phyloP scores from a whole-genome alignment of 1,140 invertebrate genomes.

The Gonatopus flavifemur region DNA sequence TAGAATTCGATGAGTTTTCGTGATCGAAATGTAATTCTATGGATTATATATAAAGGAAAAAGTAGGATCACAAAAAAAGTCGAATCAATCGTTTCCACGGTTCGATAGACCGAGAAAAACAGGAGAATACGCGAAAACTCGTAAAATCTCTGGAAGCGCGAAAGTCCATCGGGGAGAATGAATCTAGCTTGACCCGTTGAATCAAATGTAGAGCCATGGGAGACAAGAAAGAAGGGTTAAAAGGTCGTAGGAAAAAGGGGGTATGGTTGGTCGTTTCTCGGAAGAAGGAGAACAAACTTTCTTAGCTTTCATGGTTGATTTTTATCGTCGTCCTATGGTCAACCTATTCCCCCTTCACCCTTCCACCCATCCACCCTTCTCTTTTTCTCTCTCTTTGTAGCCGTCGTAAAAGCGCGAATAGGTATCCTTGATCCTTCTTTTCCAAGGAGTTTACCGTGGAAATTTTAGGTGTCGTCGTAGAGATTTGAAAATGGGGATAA shows the following conservation, averaged over 20 bases:
- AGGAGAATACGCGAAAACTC: not conserved
- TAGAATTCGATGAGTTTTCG: too few species aligned
- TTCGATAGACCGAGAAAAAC: not conserved
- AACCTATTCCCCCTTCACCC: not conserved
- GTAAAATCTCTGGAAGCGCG: too few species aligned
- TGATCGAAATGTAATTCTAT: too few species aligned
- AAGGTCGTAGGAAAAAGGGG: not conserved
- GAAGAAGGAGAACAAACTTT: conserved; percentile 23
- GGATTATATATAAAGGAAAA: too few species aligned
- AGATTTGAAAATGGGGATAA: not conserved
- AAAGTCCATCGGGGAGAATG: too few species aligned
- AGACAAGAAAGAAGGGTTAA: too few species aligned
- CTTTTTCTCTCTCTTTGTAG: not conserved
- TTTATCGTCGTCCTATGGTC: conserved; percentile 34
- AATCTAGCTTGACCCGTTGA: too few species aligned
- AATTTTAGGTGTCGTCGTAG: conserved; percentile 15
- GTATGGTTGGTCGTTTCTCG: not conserved
- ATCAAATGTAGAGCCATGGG: too few species aligned
- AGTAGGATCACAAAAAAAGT: too few species aligned
- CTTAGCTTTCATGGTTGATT: conserved; percentile 45
- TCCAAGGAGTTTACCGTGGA: conserved; percentile 11
- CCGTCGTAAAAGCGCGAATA: conserved; percentile 34
- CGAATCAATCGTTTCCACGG: too few species aligned
- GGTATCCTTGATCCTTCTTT: conserved; percentile 6
- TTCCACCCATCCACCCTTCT: not conserved